phyloP scores from a whole-genome alignment of 2,113 vertebrate species.

The Macquaria australasica region DNA sequence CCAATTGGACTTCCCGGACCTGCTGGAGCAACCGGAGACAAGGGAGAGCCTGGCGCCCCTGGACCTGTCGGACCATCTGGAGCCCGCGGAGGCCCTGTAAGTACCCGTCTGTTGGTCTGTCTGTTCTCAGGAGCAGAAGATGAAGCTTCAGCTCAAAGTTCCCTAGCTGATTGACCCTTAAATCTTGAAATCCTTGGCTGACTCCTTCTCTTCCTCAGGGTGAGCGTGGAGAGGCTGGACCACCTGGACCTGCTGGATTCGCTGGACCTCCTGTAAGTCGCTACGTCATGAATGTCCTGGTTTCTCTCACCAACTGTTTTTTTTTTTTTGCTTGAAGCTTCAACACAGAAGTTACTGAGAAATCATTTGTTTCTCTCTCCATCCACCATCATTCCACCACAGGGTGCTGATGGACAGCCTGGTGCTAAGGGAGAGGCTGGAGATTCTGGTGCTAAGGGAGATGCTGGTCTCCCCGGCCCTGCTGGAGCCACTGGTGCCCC shows the following conservation, averaged over 20 bases:
- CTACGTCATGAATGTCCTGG: background rate
- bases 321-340: background rate
- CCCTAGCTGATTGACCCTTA: background rate
- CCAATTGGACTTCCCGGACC: constrained; percentile 97
- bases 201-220: constrained; percentile 83
- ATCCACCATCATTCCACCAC: background rate
- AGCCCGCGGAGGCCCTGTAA: constrained; percentile 93
- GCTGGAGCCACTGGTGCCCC: constrained; percentile 90
- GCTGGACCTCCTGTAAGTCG: constrained; percentile 96
- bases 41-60: constrained; percentile 93
- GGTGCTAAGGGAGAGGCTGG: constrained; percentile 90
- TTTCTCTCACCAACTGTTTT: background rate
- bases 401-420: constrained; percentile 91
- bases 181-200: constrained; percentile 6
- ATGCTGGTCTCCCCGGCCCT: constrained; percentile 93
- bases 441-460: constrained; percentile 94
- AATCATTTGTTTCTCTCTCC: background rate
- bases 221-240: constrained; percentile 94
- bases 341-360: background rate
- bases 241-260: constrained; percentile 96
- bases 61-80: constrained; percentile 92
- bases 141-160: background rate
- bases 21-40: constrained; percentile 93
- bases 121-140: background rate
- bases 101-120: constrained; percentile 59